Evolutionary conservation across 2,888 invertebrate genomes (phyloP), one percentile per base, ranked within the genome.

Genomic region (Dasysyrphus albostriatus): DNA sequence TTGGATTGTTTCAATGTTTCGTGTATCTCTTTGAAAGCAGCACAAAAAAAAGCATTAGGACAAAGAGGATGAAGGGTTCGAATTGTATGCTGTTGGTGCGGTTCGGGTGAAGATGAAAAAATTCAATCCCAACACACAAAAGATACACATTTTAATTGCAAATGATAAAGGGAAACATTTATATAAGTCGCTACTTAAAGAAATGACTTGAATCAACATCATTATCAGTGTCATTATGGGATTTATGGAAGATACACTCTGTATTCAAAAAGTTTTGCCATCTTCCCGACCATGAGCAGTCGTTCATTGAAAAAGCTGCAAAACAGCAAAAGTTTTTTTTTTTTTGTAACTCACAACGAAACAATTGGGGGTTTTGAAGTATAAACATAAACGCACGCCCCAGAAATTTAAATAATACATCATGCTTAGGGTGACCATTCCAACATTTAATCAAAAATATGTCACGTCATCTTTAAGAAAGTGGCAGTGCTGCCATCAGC

Each of bases 151-250:
- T 81, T 84, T 84, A 84, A 81, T 84, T 81, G 72, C 67, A 77
- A 69, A 76, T 77, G 59, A 61, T 73, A 65, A 76, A 76, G 72
- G 67, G 76, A 76, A 76, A 72, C 44, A 67, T 67, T 65, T 73
- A 65, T 72, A 49, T 16, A 56, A 42, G 49, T 51, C 19, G 34
- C 44, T 49, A 24, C 70, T 75, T 47, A 24, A 54, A 73, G 58
- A 61, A 39, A 32, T 39, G 69, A 69, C 75, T 77, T 37, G 67
- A 81, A 80, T 44, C 76, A 67, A 72, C 75, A 67, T 81, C 76
- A 80, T 84, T 81, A 81, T 84, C 81, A 69, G 84, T 77, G 72
- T 73, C 81, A 59, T 81, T 81, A 73, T 51, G 59, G 76, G 67
- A 73, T 69, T 81, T 81, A 81, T 84, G 67, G 54, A 39, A 47